Evolutionary conservation across 1,140 invertebrate species (phyloP).

Genomic region (Apis florea): DNA sequence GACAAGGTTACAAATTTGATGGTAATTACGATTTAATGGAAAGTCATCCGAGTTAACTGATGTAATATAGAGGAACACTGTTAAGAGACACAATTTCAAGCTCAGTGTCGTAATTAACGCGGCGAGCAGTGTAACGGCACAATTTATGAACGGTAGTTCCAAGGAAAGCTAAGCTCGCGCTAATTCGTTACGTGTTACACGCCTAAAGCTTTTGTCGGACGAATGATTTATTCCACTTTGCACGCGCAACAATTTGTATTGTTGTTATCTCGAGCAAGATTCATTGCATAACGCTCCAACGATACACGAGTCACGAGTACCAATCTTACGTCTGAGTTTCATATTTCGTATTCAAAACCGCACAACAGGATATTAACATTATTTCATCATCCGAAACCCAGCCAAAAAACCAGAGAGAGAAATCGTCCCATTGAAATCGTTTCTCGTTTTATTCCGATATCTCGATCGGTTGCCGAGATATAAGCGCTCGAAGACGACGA

Average conservation of each 20-base stretch:
- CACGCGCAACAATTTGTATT: neutral
- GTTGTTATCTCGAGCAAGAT: neutral
- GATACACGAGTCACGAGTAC: no score
- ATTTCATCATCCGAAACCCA: no score
- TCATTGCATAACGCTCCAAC: no score
- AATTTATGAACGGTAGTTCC: conserved; percentile 23
- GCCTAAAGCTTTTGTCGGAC: neutral
- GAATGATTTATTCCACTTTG: neutral
- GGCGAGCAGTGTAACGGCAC: neutral
- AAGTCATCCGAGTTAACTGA: neutral
- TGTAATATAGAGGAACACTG: neutral
- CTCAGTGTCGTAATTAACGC: conserved; percentile 23
- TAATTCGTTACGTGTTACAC: conserved; percentile 1
- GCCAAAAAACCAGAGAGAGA: no score
- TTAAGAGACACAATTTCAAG: conserved; percentile 10
- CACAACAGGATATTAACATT: no score
- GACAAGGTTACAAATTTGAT: neutral
- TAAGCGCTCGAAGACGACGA: no score
- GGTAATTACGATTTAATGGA: neutral
- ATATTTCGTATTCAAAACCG: no score
- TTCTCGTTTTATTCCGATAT: no score
- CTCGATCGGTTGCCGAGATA: no score
- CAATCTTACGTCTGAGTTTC: neutral
- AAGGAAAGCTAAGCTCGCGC: conserved; percentile 12
- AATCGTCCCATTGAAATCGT: no score